Conservation (phyloP, 2,113 vertebrate genomes). For the Phylloscopus trochiloides region DNA sequence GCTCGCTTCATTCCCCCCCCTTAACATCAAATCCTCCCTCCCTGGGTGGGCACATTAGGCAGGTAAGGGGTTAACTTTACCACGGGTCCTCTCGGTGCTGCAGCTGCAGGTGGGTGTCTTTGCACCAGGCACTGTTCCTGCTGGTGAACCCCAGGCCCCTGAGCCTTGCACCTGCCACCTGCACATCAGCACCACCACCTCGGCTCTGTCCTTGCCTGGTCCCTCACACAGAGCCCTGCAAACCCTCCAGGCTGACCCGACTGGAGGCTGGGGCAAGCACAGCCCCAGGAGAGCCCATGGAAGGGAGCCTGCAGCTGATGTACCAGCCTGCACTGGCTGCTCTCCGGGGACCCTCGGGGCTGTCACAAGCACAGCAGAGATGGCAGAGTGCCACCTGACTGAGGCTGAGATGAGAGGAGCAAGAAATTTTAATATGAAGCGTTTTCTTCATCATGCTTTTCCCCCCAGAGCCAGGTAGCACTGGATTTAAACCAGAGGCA, state of each 20-base stretch:
- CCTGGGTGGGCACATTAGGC: accelerated
- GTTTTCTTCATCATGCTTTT: not conserved
- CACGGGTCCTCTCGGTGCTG: accelerated
- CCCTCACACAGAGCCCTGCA: not conserved
- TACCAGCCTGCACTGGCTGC: not conserved
- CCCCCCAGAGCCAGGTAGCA: not conserved
- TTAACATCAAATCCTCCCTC: not conserved
- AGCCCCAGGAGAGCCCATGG: not conserved
- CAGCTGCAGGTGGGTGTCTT: not conserved
- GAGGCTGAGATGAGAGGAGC: not conserved
- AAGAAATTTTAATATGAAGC: not conserved
- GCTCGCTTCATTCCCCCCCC: not conserved
- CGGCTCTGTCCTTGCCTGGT: not conserved
- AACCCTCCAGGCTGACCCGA: not conserved
- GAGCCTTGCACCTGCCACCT: not conserved
- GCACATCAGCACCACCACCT: not conserved
- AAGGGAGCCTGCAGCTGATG: not conserved
- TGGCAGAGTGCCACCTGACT: not conserved
- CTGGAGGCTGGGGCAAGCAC: not conserved
- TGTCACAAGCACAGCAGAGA: not conserved
- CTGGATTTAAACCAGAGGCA: not conserved
- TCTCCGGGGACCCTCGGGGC: not conserved
- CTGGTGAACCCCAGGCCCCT: not conserved
- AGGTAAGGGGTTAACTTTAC: not conserved
- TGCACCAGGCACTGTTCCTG: not conserved